Conservation (phyloP, 2,113 vertebrate species). For the Scophthalmus maximus region DNA sequence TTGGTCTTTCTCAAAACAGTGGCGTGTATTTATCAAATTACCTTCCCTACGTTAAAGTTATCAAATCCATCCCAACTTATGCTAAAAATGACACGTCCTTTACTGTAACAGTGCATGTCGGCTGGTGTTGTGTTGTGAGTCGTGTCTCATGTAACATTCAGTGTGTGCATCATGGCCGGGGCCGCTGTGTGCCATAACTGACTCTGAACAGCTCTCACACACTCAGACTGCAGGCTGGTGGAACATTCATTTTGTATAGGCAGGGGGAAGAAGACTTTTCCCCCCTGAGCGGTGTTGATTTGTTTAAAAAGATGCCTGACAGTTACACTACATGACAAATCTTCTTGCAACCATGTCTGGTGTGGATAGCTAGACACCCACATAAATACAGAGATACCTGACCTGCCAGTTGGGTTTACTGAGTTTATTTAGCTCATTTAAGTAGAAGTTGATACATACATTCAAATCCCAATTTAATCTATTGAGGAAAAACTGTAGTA, state of each 20-base stretch:
- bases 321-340: conserved; percentile 12
- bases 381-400: conserved; percentile 3
- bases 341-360: not conserved
- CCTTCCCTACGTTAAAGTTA: too few species aligned
- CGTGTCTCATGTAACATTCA: conserved; percentile 53
- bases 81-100: not conserved
- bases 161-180: conserved; percentile 46
- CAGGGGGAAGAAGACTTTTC: conserved; percentile 1
- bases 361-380: not conserved
- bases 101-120: conserved; percentile 19
- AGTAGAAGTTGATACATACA: not conserved
- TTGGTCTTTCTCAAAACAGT: too few species aligned
- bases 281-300: not conserved
- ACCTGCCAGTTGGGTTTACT: not conserved
- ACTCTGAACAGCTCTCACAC: conserved; percentile 12
- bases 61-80: too few species aligned
- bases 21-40: too few species aligned
- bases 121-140: conserved; percentile 61
- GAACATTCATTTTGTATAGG: conserved; percentile 15
- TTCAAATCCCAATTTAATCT: not conserved
- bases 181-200: conserved; percentile 37
- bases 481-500: not conserved
- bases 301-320: not conserved
- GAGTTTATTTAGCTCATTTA: not conserved
- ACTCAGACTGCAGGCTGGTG: not conserved